phyloP scores from a whole-genome alignment of 2,797 vertebrate species.

The Karalla daura region DNA sequence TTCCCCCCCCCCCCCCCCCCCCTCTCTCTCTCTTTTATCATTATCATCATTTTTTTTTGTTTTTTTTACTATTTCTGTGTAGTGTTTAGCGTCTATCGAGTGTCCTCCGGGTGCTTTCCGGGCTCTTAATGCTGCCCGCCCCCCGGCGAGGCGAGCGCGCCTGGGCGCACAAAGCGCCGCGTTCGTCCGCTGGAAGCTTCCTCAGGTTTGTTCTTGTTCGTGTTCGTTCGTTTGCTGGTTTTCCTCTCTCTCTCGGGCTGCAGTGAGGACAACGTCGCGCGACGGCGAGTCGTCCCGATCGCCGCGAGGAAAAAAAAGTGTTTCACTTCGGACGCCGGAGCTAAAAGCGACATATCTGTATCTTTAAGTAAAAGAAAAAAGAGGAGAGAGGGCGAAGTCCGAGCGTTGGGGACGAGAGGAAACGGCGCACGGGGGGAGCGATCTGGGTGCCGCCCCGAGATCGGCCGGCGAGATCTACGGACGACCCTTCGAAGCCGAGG shows the following conservation, averaged over 20 bases:
- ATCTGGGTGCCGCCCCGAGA: conserved; percentile 30
- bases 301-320: conserved; percentile 49
- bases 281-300: too few relatives aligned
- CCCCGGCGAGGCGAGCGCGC: conserved; percentile 47
- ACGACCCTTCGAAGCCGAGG: conserved; percentile 54
- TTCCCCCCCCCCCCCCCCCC: too few relatives aligned
- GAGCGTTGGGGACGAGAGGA: too few relatives aligned
- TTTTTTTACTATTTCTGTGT: too few relatives aligned
- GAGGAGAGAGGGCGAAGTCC: too few relatives aligned
- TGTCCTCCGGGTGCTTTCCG: conserved; percentile 36
- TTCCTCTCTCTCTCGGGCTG: conserved; percentile 52
- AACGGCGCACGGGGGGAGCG: too few relatives aligned
- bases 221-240: too few relatives aligned
- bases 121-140: conserved; percentile 47
- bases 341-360: too few relatives aligned
- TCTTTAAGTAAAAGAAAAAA: too few relatives aligned
- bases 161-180: conserved; percentile 39
- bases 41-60: too few relatives aligned
- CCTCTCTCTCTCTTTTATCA: too few relatives aligned
- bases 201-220: too few relatives aligned
- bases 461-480: conserved; percentile 21
- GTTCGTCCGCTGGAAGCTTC: conserved; percentile 45
- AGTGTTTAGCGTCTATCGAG: conserved; percentile 49
- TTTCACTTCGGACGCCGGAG: conserved; percentile 22
- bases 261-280: conserved; percentile 49